A percentile compares a stretch with the other conserved stretches of the same genome.
Conservation (phyloP, 1,140 invertebrate genomes). For the Cotesia glomerata region DNA sequence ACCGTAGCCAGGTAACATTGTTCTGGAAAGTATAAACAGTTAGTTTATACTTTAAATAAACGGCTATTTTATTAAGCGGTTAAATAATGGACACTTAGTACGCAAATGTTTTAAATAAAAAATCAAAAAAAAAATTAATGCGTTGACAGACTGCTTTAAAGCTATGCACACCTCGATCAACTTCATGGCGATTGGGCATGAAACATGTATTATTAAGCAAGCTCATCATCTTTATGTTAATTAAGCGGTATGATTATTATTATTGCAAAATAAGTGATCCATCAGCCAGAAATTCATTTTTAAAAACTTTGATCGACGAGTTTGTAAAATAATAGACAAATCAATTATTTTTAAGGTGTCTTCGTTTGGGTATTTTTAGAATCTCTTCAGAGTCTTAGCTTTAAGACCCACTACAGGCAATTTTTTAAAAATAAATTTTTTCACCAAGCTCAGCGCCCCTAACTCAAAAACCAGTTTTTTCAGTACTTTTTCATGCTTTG, state of each 20-base stretch:
- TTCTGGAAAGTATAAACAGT: constrained; percentile 67
- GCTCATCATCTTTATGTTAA: constrained; percentile 56
- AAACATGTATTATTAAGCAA: constrained; percentile 64
- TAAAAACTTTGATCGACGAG: too few species aligned
- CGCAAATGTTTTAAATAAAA: constrained; percentile 23
- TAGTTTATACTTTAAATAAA: not conserved
- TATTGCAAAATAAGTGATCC: too few species aligned
- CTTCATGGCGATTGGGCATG: constrained; percentile 76
- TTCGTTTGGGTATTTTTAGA: too few species aligned
- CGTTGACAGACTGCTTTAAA: constrained; percentile 80
- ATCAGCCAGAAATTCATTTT: too few species aligned
- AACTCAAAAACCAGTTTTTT: too few species aligned
- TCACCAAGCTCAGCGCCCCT: too few species aligned
- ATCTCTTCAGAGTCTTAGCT: too few species aligned
- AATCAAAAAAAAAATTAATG: constrained; percentile 29
- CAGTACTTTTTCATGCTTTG: too few species aligned
- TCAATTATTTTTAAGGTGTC: too few species aligned
- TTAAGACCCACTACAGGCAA: too few species aligned
- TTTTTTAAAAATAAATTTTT: too few species aligned
- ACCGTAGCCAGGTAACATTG: constrained; percentile 74
- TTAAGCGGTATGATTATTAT: constrained; percentile 2
- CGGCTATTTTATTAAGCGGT: not conserved
- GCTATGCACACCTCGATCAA: constrained; percentile 90
- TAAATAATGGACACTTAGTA: constrained; percentile 10
- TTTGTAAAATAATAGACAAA: too few species aligned